Conservation (phyloP, 2,888 invertebrate species). For the Drosophila leonis region DNA sequence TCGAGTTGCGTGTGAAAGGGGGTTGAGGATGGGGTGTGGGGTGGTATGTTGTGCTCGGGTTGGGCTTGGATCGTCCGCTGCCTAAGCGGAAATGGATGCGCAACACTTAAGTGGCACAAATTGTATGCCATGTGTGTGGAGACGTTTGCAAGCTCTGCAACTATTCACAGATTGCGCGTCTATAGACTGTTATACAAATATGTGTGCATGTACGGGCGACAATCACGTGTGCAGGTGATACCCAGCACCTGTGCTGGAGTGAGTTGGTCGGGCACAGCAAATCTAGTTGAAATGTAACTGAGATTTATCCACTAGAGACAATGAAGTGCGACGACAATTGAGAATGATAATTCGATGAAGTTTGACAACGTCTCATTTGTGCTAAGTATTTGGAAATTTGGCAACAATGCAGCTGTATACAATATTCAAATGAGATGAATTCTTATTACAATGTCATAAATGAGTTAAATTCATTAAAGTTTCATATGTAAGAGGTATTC, state of each 20-base stretch:
- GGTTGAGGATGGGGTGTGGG: neutral
- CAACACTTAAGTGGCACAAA: constrained; percentile 81
- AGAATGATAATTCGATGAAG: neutral
- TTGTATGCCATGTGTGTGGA: constrained; percentile 67
- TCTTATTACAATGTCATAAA: neutral
- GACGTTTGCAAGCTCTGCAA: constrained; percentile 43
- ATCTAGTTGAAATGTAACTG: neutral
- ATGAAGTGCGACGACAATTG: constrained; percentile 4
- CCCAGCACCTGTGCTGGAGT: neutral
- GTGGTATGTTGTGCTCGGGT: neutral
- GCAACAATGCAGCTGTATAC: neutral
- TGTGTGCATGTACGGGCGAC: constrained; percentile 8
- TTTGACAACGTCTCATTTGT: constrained; percentile 8
- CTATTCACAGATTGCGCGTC: constrained; percentile 47
- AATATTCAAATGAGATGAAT: neutral
- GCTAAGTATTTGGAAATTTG: neutral
- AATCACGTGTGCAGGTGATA: constrained; percentile 42
- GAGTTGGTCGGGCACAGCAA: neutral
- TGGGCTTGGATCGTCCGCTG: constrained; percentile 19
- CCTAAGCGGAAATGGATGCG: constrained; percentile 79
- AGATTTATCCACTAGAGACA: constrained; percentile 23
- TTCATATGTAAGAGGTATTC: neutral
- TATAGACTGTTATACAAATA: constrained; percentile 12
- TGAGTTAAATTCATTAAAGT: neutral
- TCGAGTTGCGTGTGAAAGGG: neutral